Evolutionary conservation across 2,888 invertebrate genomes (phyloP), one percentile per base, ranked within the genome.

Genomic region (Phania funesta): DNA sequence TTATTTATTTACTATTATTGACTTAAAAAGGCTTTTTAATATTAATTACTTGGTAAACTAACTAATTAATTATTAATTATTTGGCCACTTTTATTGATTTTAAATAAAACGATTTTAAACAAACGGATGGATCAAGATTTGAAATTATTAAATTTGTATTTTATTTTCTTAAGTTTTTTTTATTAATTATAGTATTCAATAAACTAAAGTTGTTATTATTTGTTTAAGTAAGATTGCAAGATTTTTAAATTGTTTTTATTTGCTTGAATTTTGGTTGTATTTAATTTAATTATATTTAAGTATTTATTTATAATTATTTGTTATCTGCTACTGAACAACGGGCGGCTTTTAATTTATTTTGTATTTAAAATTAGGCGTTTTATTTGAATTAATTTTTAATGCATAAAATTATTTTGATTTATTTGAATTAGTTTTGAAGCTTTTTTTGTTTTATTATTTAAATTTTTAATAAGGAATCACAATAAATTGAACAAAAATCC

Each of bases 391-490:
- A 44, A 70, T 67, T 82, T 48, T 77, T 54, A 50, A 56, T 71
- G 56, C 16, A 46, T 18, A 65, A 58, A 13, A 46, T 68, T 18
- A 44, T 6, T 41, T 67, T 50, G 11, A 29, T 50, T 67, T 56
- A 60, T 44, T 50, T 64, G 32, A 74, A 62, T 71, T 64, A 50
- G 8, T 20, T 62, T 52, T 46, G 54, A 74, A 18, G 26, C 82
- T 77, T 62, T 77, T 84, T 80, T 75, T 56, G 8, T 83, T 52
- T 58, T 22, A 50, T 58, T 22, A 54, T 56, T 68, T 26, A 64
- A 78, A n/a, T 81, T 70, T 80, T 80, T 80, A 32, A 38, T 89
- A 89, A 89, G 88, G 87, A 90, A 90, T 90, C 90, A 90, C 90
- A 90, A 90, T 90, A 88, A 81, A 58, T 80, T 74, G 62, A 58